These are phyloP conservation scores for Limnothrissa miodon DNA, from an alignment of 2,113 vertebrate genomes.

Conservation along the genomic window DNA sequence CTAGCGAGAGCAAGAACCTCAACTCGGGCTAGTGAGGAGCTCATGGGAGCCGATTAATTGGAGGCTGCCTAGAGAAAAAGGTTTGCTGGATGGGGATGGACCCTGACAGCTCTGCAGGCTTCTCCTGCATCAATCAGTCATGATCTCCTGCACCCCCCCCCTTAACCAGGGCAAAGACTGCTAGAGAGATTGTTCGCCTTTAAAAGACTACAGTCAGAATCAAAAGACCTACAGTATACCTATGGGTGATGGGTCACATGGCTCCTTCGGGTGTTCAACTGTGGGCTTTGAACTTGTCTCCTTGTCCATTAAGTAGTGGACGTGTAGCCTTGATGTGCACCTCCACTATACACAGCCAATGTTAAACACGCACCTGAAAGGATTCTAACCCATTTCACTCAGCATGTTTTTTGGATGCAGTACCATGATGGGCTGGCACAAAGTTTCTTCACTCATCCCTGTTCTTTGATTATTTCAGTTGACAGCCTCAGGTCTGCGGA, in stretches of 20 bases:
- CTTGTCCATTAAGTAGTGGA: too few species aligned
- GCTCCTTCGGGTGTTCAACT: background rate
- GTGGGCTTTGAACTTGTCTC: background rate
- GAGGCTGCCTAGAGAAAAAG: slow-evolving; percentile 32
- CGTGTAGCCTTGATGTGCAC: background rate
- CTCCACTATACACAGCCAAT: background rate
- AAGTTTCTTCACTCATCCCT: too few species aligned
- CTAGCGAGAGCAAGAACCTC: background rate
- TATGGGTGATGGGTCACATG: background rate
- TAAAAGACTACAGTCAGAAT: background rate
- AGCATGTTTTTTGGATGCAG: too few species aligned
- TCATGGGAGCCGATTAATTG: slow-evolving; percentile 39
- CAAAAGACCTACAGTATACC: background rate
- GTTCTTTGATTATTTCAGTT: too few species aligned
- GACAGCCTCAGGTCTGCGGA: too few species aligned
- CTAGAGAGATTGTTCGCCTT: slow-evolving; percentile 31
- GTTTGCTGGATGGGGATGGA: slow-evolving; percentile 38
- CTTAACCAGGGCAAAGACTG: background rate
- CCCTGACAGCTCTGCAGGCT: slow-evolving; percentile 42
- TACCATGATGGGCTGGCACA: too few species aligned
- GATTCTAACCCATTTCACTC: too few species aligned
- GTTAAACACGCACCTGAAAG: background rate
- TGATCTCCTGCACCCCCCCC: slow-evolving; percentile 35
- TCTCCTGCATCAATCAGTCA: slow-evolving; percentile 41
- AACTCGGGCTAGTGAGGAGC: slow-evolving; percentile 10